Percentiles rank a stretch among this genome's conserved stretches.
These are phyloP conservation scores for Gymnothorax javanicus DNA, from an alignment of 2,797 vertebrate species.

Conservation along the genomic window DNA sequence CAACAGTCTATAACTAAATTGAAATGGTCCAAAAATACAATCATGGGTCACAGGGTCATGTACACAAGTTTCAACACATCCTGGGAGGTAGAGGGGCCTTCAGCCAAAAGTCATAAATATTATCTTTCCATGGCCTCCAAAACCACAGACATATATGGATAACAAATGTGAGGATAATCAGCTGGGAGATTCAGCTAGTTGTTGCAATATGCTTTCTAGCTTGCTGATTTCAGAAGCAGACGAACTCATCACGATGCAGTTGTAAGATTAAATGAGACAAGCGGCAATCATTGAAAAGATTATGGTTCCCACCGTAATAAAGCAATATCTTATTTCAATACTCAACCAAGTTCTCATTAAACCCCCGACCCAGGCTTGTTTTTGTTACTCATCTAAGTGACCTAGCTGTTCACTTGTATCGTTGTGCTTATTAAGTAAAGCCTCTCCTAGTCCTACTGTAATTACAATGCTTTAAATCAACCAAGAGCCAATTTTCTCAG, in stretches of 20 bases:
- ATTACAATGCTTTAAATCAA: slow-evolving; percentile 7
- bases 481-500: background rate
- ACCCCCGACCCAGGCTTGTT: background rate
- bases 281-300: background rate
- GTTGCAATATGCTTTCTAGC: background rate
- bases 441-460: background rate
- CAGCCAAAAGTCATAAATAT: background rate
- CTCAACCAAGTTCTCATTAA: background rate
- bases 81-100: too few species aligned
- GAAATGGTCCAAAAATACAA: background rate
- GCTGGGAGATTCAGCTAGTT: background rate
- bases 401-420: background rate
- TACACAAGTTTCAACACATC: background rate
- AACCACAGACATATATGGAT: background rate
- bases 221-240: background rate
- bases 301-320: background rate
- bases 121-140: background rate
- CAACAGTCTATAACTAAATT: background rate
- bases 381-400: background rate
- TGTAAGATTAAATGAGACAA: background rate
- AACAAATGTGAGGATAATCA: background rate
- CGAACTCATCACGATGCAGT: background rate
- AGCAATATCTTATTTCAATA: background rate
- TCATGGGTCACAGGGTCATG: background rate
- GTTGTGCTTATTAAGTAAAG: background rate